Percentiles rank a stretch among this genome's conserved stretches.
phyloP scores from a whole-genome alignment of 2,113 vertebrate genomes.

The Urocitellus parryii region DNA sequence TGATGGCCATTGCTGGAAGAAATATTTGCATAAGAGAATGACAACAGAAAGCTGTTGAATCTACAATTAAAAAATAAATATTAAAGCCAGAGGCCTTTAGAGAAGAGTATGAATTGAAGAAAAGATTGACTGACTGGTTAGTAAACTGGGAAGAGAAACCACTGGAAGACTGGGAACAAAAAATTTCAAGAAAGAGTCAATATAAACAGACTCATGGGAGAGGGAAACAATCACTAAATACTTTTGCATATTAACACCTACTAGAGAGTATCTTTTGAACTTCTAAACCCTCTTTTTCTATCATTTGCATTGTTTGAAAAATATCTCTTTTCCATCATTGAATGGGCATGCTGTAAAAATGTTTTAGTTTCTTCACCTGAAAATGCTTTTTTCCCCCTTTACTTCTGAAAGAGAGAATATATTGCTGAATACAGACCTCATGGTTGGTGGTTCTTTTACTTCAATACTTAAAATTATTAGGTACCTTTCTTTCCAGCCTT shows the following conservation, averaged over 20 bases:
- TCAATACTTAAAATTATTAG: background rate
- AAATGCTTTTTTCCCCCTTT: background rate
- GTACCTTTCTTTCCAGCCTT: background rate
- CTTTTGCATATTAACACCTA: background rate
- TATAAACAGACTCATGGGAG: background rate
- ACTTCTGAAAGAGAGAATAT: background rate
- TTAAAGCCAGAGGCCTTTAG: background rate
- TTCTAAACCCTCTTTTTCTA: background rate
- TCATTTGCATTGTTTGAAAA: background rate
- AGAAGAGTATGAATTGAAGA: background rate
- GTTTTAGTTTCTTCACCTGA: background rate
- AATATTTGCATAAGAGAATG: background rate
- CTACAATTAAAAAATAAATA: background rate
- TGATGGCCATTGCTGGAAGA: background rate
- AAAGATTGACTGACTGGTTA: background rate
- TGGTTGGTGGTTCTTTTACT: background rate
- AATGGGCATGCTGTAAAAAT: background rate
- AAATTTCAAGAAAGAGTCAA: background rate
- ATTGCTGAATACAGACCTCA: background rate
- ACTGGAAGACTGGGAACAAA: background rate
- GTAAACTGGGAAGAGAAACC: background rate
- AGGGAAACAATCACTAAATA: background rate
- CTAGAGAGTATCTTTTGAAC: background rate
- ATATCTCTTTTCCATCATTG: background rate
- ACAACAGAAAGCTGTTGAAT: background rate